Evolutionary conservation across 2,113 vertebrate species (phyloP).

Genomic region (Oriolus oriolus): DNA sequence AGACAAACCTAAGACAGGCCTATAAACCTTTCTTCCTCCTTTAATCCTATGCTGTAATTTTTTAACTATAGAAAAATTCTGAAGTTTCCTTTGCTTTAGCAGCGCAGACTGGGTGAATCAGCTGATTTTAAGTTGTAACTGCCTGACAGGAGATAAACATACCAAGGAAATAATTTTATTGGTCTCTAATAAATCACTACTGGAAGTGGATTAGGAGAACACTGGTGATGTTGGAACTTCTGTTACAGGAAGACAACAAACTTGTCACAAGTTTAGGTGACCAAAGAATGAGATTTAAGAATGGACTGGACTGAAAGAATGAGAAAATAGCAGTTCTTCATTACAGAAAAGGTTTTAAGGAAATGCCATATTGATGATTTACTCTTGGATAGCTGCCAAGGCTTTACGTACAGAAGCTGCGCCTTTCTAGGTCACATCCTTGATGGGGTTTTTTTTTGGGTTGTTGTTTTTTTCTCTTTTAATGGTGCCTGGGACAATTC

Average conservation of each 20-base stretch:
- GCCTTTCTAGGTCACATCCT: constrained; percentile 31
- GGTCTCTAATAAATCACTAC: neutral
- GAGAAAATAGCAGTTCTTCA: neutral
- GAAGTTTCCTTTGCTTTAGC: neutral
- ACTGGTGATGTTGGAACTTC: neutral
- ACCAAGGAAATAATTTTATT: neutral
- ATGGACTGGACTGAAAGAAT: neutral
- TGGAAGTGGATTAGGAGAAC: neutral
- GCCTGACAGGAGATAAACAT: neutral
- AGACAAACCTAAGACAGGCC: neutral
- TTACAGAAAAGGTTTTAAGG: neutral
- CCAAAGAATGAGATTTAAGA: neutral
- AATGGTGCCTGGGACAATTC: neutral
- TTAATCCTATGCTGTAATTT: neutral
- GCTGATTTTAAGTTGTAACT: neutral
- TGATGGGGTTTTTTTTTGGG: neutral
- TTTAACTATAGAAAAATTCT: neutral
- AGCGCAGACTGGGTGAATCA: neutral
- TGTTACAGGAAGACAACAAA: neutral
- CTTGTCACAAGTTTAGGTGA: neutral
- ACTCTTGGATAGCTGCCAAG: neutral
- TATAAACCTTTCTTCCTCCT: neutral
- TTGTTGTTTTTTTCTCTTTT: neutral
- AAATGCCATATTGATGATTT: constrained; percentile 19
- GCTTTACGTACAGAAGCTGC: neutral